Base-by-base conservation (phyloP, 1,140 invertebrate species). In the Aphidius ervi region DNA sequence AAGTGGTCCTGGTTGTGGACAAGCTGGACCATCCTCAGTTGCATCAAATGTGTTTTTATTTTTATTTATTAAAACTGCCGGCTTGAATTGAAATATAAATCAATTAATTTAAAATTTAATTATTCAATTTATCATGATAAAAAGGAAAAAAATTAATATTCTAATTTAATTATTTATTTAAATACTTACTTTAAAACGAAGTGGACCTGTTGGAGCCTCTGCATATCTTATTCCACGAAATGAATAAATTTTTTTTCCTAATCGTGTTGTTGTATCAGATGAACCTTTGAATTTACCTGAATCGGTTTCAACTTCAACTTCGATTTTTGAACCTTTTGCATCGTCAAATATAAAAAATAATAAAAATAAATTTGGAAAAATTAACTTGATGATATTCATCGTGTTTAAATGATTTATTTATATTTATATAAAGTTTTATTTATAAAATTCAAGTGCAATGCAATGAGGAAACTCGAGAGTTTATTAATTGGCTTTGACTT, bases 181-280 rank as follows among this genome's bases (percentile, higher is more conserved):
- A 42, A 23, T 45, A 46, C 59, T 73, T 70, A 86, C 85, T 75
- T 84, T 74, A 61, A 88, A 88, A 52, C 86, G 76, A 6, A 81
- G 69, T 45, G 82, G 73, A 10, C 84, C 84, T 1, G 83, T 65
- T 0, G 87, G 86, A 6, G 88, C 74, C 67, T 87, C 81, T 0
- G 83, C 87, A 65, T 87, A 89, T 46, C 83, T 82, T 3, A 89
- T 81, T 3, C 86, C 86, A 8, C 85, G 83, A 63, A 87, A 89
- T n/a, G 86, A 80, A 67, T 82, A 85, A 65, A 86, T 87, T 8
- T 70, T 74, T 58, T 78, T 82, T 5, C 83, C 83, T 1, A 78
- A 64, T 63, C 77, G 70, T 16, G 74, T 71, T 8, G 59, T 72
- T 55, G 79, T 66, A 16, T 16, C 16, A 20, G 69, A 58, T 5